Evolutionary conservation across 2,797 vertebrate species (phyloP).

Genomic region (Decapterus maruadsi): DNA sequence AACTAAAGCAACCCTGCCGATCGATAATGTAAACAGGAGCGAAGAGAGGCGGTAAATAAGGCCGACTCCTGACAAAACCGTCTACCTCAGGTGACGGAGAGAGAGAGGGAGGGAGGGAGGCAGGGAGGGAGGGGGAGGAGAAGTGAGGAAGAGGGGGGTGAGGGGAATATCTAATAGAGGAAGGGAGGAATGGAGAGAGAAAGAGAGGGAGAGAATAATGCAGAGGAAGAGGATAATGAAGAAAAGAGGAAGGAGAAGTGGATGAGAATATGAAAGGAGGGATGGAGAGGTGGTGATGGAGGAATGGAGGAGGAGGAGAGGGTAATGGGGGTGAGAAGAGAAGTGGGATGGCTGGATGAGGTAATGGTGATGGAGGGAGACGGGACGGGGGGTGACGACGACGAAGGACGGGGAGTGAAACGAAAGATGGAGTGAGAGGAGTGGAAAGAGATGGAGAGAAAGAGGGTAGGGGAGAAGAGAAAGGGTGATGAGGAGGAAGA

Average conservation of each 20-base stretch:
- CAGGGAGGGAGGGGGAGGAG: constrained; percentile 30
- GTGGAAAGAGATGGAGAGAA: constrained; percentile 2
- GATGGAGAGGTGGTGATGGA: constrained; percentile 11
- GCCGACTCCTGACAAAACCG: constrained; percentile 81
- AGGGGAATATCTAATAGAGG: constrained; percentile 56
- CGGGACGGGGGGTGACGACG: constrained; percentile 33
- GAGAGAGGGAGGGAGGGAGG: constrained; percentile 45
- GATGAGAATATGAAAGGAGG: constrained; percentile 1
- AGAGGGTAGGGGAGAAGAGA: background rate
- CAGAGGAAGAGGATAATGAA: constrained; percentile 42
- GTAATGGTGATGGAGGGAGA: constrained; percentile 51
- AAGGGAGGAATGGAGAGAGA: constrained; percentile 9
- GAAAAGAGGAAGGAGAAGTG: background rate
- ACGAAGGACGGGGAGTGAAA: constrained; percentile 46
- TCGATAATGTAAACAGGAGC: constrained; percentile 89
- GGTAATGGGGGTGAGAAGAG: constrained; percentile 50
- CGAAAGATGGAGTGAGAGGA: constrained; percentile 32
- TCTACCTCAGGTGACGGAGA: constrained; percentile 82
- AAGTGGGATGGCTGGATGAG: constrained; percentile 61
- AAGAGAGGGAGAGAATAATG: constrained; percentile 11
- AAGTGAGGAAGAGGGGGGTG: constrained; percentile 25
- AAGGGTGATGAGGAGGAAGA: constrained; percentile 6
- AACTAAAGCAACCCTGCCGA: constrained; percentile 86
- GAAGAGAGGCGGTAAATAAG: constrained; percentile 85
- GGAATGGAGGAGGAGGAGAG: constrained; percentile 25